Evolutionary conservation across 2,888 invertebrate genomes (phyloP), one percentile per base, ranked within the genome.

Genomic region (Hybos culiciformis): DNA sequence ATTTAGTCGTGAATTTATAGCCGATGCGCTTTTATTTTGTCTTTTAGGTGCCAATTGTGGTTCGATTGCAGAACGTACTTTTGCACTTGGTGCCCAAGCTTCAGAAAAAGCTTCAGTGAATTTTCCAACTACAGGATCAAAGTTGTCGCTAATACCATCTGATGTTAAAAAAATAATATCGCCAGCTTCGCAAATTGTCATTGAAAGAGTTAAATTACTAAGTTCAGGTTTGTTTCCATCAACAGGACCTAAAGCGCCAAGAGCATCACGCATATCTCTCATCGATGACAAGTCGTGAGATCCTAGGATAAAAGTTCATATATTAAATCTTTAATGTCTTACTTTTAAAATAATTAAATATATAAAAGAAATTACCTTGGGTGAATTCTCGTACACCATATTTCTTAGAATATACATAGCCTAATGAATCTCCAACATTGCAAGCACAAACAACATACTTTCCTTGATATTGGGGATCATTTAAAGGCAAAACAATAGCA

Each of bases 71-170:
- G 46, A 45, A 3, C 60, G 50, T 17, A 33, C 31, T 49, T 59
- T 59, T 1, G 58, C 60, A 42, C 66, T 63, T 3, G 62, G 55
- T 5, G 66, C 59, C 57, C 69, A 62, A 14, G 75, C 62, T 51
- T 69, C 72, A 5, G 87, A 84, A 57, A 88, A 85, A 14, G 75
- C 62, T 51, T 69, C 72, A 5, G 87, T 84, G 57, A 88, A 85
- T 65, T 84, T 85, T 21, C 88, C 88, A 44, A 91, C 88, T 23
- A 90, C 88, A 1, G 90, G 90, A 67, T 91, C 90, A 55, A 88
- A 86, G 62, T 91, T 91, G 60, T 91, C 90, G 6, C 86, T 85
- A 24, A 91, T 76, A 7, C 90, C 90, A 57, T 91, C 90, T n/a
- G 84, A 85, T 1, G 88, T 87, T 14, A 91, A 71, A 61, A 88